Evolutionary conservation across 2,888 invertebrate species (phyloP), one percentile per base, ranked within the genome.

Genomic region (Apotomis turbidana): DNA sequence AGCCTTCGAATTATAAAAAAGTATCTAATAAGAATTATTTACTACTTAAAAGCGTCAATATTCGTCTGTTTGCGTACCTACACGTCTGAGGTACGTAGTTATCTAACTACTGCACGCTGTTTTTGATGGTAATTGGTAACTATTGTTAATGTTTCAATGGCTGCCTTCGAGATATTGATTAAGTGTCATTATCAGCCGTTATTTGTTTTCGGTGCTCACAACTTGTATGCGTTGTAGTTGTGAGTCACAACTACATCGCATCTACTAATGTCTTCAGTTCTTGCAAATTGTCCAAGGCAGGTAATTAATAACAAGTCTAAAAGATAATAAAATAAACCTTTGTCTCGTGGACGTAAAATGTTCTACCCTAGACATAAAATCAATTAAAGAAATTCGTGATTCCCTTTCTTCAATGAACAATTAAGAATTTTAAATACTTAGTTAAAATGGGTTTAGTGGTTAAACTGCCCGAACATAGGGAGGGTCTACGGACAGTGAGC

Each of bases 101-200:
- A 49, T 49, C 59, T 6, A 59, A 44, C 15, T 15, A n/a, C 57
- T 57, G 55, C n/a, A 15, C 5, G 46, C 57, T 49, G 44, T 9
- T 27, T 27, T 38, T 57, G 41, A 58, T 49, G 44, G 55, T 67
- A 58, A 58, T 67, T 58, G 49, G 58, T 38, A 51, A 51, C 67
- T 51, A 67, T 67, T 67, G 58, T 67, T 58, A 46, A 70, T 68
- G 70, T 71, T 71, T 74, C 61, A 55, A 55, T 41, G 66, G 55
- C 44, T 66, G 46, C 54, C 66, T 46, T 70, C 63, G 63, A 60
- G 59, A 68, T 83, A 84, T 84, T 76, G 83, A 84, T 84, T 83
- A 80, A 76, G 69, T 78, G 83, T 81, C 83, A 79, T 74, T 70
- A 78, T 71, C 67, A 67, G 57, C 51, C 46, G 41, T 41, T 6